Evolutionary conservation across 2,888 invertebrate genomes (phyloP), one percentile per base, ranked within the genome.

Genomic region (Phanerotoma sp.): DNA sequence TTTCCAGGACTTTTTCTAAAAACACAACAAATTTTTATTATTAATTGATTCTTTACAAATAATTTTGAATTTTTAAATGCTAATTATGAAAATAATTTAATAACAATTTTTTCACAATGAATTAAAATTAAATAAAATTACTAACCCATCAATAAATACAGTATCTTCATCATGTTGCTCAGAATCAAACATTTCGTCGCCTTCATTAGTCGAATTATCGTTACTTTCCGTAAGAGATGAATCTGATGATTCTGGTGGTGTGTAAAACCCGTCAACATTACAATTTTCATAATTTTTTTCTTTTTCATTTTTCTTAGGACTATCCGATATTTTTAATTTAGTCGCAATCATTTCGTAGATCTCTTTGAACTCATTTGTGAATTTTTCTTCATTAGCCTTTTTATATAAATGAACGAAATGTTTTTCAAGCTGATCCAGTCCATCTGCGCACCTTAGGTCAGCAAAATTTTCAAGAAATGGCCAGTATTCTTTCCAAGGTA

Each of bases 401-500:
- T 18, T n/a, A 6, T 20, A 10, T 40, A 40, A 18, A 11, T 21
- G 6, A 65, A 82, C 82, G 20, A 96, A 79, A 78, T 89, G 89
- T 40, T 81, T 81, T 73, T 97, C 95, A 9, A 97, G 76, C 37
- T 85, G 79, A 0, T 77, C 68, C 7, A 96, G 80, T 0, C 96
- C 96, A 51, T 89, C 86, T 0, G 79, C 71, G 0, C 88, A 83
- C 0, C 87, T 78, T 5, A 97, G 80, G 75, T 97, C 89, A 0
- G 89, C 82, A 75, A 91, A 94, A 2, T 84, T 83, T 64, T 89
- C 87, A 11, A 96, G 79, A 73, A 96, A 96, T 5, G 88, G 87
- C 96, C 96, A 97, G 78, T 92, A 92, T 71, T 97, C 96, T 58
- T 86, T 87, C 96, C 96, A 96, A 9, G 84, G 83, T 0, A 92